Percentiles rank a stretch among this genome's conserved stretches.
phyloP scores from a whole-genome alignment of 2,113 vertebrate genomes.

The Chloebia gouldiae region DNA sequence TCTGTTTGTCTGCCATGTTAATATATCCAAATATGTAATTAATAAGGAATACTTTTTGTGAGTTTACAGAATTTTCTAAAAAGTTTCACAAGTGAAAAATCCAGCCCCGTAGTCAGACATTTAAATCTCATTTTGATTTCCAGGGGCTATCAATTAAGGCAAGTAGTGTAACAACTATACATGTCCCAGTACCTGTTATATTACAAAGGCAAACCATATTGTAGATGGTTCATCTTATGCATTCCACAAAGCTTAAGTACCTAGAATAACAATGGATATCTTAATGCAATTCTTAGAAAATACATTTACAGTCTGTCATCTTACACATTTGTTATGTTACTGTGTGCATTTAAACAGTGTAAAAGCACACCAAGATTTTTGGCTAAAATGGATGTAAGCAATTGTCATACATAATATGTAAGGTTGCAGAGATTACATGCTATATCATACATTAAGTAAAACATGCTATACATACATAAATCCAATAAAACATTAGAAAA shows the following conservation, averaged over 20 bases:
- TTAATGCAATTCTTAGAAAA: neutral
- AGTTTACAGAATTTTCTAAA: neutral
- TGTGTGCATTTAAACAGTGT: neutral
- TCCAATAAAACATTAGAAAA: neutral
- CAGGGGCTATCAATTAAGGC: neutral
- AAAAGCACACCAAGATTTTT: neutral
- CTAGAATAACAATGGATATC: neutral
- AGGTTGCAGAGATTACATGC: neutral
- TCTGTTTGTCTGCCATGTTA: neutral
- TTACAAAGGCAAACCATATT: neutral
- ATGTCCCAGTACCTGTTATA: neutral
- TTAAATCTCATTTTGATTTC: neutral
- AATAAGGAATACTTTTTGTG: neutral
- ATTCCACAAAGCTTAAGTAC: neutral
- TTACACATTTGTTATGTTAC: neutral
- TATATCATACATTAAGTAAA: neutral
- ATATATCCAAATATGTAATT: neutral
- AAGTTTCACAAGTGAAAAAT: neutral
- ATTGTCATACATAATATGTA: neutral
- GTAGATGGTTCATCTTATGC: neutral
- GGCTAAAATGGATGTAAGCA: neutral
- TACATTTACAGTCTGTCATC: neutral
- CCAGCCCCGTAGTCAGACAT: accelerated
- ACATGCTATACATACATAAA: neutral
- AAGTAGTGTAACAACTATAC: neutral